Conservation (phyloP, 2,888 invertebrate species). For the Thera obeliscata region DNA sequence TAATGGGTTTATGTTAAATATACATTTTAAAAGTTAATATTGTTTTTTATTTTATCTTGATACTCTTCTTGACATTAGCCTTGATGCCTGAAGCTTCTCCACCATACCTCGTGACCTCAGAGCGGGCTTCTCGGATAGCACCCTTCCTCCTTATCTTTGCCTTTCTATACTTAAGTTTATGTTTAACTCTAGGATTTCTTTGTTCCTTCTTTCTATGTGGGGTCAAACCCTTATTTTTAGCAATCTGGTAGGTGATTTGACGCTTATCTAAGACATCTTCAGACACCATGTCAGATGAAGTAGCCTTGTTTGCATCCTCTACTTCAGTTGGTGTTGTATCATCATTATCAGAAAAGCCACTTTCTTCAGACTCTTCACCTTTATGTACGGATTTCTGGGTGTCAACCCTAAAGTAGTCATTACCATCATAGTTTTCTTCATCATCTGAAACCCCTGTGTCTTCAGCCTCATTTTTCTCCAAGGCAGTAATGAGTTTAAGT, state of each 20-base stretch:
- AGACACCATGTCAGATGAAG: constrained; percentile 57
- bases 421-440: constrained; percentile 73
- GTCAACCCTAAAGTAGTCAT: constrained; percentile 61
- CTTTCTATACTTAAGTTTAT: constrained; percentile 95
- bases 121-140: constrained; percentile 93
- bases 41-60: constrained; percentile 89
- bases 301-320: constrained; percentile 62
- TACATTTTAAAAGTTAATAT: constrained; percentile 31
- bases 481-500: constrained; percentile 69
- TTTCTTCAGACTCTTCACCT: constrained; percentile 72
- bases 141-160: constrained; percentile 97
- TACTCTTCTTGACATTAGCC: constrained; percentile 93
- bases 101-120: constrained; percentile 91
- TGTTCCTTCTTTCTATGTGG: constrained; percentile 96
- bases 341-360: constrained; percentile 76
- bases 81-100: constrained; percentile 98
- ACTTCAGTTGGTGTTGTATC: constrained; percentile 60
- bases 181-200: constrained; percentile 97
- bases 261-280: constrained; percentile 86
- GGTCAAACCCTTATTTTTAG: constrained; percentile 97
- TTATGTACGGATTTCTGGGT: constrained; percentile 44
- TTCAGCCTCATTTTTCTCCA: constrained; percentile 74
- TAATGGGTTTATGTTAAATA: constrained; percentile 32
- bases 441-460: constrained; percentile 76
- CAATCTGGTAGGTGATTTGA: constrained; percentile 96